Percentiles rank a stretch among this genome's conserved stretches.
Conservation (phyloP, 2,888 invertebrate species). For the Drosophila falleni region DNA sequence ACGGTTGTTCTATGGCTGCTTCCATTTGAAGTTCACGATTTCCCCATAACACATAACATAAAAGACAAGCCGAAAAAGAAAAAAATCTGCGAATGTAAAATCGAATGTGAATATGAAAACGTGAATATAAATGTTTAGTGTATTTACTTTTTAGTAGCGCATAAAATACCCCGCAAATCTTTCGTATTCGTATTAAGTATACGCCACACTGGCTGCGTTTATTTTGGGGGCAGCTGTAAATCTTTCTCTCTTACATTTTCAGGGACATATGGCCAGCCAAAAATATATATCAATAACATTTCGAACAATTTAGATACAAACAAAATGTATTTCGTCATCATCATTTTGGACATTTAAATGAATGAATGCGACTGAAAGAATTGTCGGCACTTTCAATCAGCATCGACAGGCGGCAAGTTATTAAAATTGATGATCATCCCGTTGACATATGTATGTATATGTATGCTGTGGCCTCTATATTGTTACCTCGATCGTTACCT, state of each 20-base stretch:
- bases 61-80: slow-evolving; percentile 20
- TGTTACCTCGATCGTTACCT: neutral
- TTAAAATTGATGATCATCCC: slow-evolving; percentile 59
- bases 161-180: slow-evolving; percentile 30
- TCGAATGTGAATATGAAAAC: neutral
- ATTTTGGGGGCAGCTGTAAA: slow-evolving; percentile 27
- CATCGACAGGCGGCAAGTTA: slow-evolving; percentile 34
- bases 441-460: slow-evolving; percentile 17
- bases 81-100: slow-evolving; percentile 23
- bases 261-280: slow-evolving; percentile 18
- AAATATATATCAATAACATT: slow-evolving; percentile 22
- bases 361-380: slow-evolving; percentile 27
- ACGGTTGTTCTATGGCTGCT: slow-evolving; percentile 62
- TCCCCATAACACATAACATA: slow-evolving; percentile 15
- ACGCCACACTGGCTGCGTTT: slow-evolving; percentile 18
- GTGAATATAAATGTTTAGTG: slow-evolving; percentile 23
- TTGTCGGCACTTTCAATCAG: slow-evolving; percentile 68
- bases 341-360: slow-evolving; percentile 63
- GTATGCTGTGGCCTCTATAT: neutral
- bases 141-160: slow-evolving; percentile 34
- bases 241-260: slow-evolving; percentile 25
- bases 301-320: slow-evolving; percentile 49
- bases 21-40: slow-evolving; percentile 13
- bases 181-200: slow-evolving; percentile 28
- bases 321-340: slow-evolving; percentile 28